Base-by-base conservation (phyloP, 2,113 vertebrate species). In the Blennius ocellaris region DNA sequence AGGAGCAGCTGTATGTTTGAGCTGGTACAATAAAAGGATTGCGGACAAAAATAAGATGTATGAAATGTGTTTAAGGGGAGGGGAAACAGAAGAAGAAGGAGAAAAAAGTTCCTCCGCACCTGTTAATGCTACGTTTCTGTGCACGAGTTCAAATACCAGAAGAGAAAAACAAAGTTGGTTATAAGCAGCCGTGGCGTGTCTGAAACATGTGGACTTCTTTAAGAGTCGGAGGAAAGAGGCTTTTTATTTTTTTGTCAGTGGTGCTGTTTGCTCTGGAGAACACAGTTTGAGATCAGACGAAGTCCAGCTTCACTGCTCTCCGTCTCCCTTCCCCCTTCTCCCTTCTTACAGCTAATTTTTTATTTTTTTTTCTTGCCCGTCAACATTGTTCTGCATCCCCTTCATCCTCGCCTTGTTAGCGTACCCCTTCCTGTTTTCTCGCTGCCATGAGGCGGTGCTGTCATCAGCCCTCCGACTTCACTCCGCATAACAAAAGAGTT, bases 221-320 rank as follows among this genome's bases (percentile, higher is more conserved):
- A 80, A 80, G 62, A 63, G 15, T 72, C 58, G 50, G 60, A 44
- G 69, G 54, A 66, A 59, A 52, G 60, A 77, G 7, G 40, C 40
- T 53, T 21, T 40, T 0, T 75, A 61, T 73, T 56, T 57, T 21
- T 40, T 0, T 75, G 65, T 73, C 53, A 54, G 62, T 60, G 66
- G 66, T 16, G 51, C 45, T 41, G 16, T 77, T 67, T 41, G 36
- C 48, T 80, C 55, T 66, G 8, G 1, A 61, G 68, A 48, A 84
- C 84, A 78, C 64, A 78, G 72, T 59, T 11, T 61, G 69, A 85
- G 70, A 81, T 84, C 81, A 85, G 73, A 89, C 40, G 15, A 70
- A 73, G 57, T 39, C 58, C 48, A 61, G 15, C 62, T 72, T 69
- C 76, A 45, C 67, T 66, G 41, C 69, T 57, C 79, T 52, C 49